Base-by-base conservation (phyloP, 2,888 invertebrate species). In the Drosophila histrio region DNA sequence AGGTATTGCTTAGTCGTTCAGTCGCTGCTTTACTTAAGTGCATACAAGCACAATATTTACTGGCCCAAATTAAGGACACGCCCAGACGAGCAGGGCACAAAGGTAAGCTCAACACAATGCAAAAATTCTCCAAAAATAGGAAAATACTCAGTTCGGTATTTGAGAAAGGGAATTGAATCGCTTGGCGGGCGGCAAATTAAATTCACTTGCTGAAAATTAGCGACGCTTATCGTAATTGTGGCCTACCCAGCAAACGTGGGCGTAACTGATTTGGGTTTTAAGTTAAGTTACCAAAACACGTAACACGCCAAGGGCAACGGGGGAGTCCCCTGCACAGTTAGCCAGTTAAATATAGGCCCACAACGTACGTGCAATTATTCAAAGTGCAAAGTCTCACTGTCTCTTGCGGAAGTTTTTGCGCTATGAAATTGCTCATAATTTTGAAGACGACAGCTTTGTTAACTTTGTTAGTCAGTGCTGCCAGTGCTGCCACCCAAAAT, bases 301-400 rank as follows among this genome's bases (percentile, higher is more conserved):
- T 83, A 83, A 28, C 7, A 19, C 13, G 78, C 68, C 63, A 28
- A 41, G 47, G 61, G 36, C 62, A 22, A 67, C 17, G 15, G 21
- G 24, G 13, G 26, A 2, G 28, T 9, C 15, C 3, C 15, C 2
- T n/a, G n/a, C 41, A 9, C 39, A 13, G 26, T 34, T 50, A 36
- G 36, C 24, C 65, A 49, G 66, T 72, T 79, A 72, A 65, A 67
- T 62, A 59, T 57, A 79, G 72, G 63, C 69, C 30, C 60, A 15
- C 39, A 44, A 49, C 53, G 73, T 77, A 84, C 81, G 72, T 87
- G 84, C 81, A 87, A 82, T 87, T 82, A 82, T 82, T 82, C 87
- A 82, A 77, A 81, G 81, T 87, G 73, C 73, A 79, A 61, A 84
- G 64, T 62, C 66, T 17, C 8, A 21, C 19, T 57, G 64, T 60